Conservation (phyloP, 2,888 invertebrate species). For the Philereme vetulata region DNA sequence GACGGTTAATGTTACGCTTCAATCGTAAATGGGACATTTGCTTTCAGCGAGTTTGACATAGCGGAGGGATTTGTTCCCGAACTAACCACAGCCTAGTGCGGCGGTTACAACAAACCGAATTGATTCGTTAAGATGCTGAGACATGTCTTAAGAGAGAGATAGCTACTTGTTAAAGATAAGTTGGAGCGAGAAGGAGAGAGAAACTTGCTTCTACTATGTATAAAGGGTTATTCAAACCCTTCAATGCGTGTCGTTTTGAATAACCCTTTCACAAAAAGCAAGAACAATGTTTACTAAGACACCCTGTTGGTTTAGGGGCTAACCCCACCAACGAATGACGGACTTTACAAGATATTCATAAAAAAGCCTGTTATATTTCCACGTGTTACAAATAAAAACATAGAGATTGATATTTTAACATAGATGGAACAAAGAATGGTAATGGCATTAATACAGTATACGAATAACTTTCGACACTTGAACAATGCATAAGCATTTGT, state of each 20-base stretch:
- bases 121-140: constrained; percentile 59
- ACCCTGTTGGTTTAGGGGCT: constrained; percentile 12
- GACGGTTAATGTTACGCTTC: constrained; percentile 42
- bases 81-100: constrained; percentile 48
- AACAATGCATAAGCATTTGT: constrained; percentile 22
- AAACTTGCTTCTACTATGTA: constrained; percentile 43
- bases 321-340: too few species aligned
- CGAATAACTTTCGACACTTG: constrained; percentile 1
- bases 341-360: too few species aligned
- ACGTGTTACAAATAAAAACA: too few species aligned
- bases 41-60: constrained; percentile 44
- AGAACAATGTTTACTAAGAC: constrained; percentile 48
- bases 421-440: too few species aligned
- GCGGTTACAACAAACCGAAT: constrained; percentile 53
- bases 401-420: too few species aligned
- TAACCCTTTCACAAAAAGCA: constrained; percentile 50
- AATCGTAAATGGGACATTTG: constrained; percentile 45
- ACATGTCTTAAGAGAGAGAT: constrained; percentile 47
- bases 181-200: constrained; percentile 41
- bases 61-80: constrained; percentile 54
- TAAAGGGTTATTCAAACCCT: constrained; percentile 43
- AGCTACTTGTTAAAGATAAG: constrained; percentile 38
- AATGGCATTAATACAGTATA: background rate
- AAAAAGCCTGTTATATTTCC: too few species aligned
- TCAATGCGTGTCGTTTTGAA: constrained; percentile 35